Conservation (phyloP, 2,113 vertebrate genomes). For the Oxygymnocypris stewartii region DNA sequence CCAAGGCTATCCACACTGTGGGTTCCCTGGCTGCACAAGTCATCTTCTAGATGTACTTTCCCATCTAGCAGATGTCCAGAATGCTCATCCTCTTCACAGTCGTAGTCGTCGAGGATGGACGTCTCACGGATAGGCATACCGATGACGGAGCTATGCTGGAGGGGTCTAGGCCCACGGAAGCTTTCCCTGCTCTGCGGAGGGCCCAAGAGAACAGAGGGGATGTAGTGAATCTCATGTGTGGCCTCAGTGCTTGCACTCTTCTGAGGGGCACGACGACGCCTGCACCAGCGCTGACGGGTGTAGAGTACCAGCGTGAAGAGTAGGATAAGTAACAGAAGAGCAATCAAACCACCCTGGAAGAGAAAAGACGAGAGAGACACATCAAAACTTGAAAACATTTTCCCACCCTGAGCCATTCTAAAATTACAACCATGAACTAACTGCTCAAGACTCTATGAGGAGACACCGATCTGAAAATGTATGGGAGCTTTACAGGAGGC, state of each 20-base stretch:
- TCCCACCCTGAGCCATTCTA: neutral
- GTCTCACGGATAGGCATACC: conserved; percentile 96
- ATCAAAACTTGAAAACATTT: neutral
- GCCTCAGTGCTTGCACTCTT: conserved; percentile 98
- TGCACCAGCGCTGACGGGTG: conserved; percentile 93
- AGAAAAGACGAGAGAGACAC: conserved; percentile 1
- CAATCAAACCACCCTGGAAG: conserved; percentile 91
- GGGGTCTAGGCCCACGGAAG: conserved; percentile 83
- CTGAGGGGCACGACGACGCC: conserved; percentile 88
- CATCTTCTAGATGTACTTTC: conserved; percentile 71
- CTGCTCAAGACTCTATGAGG: neutral
- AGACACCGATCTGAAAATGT: neutral
- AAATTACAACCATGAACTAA: neutral
- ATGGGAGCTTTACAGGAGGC: neutral
- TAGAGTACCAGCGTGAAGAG: conserved; percentile 93
- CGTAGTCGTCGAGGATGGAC: conserved; percentile 94
- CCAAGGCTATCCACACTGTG: conserved; percentile 80
- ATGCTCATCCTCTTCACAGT: conserved; percentile 89
- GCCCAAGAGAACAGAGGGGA: conserved; percentile 92
- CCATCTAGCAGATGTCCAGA: conserved; percentile 71
- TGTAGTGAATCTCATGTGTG: conserved; percentile 98
- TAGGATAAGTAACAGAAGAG: conserved; percentile 88
- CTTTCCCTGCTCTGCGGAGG: conserved; percentile 88
- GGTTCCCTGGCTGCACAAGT: conserved; percentile 78
- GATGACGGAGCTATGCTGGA: conserved; percentile 88